These are phyloP conservation scores for Drosophila putrida DNA, from an alignment of 2,888 invertebrate genomes.

Conservation along the genomic window DNA sequence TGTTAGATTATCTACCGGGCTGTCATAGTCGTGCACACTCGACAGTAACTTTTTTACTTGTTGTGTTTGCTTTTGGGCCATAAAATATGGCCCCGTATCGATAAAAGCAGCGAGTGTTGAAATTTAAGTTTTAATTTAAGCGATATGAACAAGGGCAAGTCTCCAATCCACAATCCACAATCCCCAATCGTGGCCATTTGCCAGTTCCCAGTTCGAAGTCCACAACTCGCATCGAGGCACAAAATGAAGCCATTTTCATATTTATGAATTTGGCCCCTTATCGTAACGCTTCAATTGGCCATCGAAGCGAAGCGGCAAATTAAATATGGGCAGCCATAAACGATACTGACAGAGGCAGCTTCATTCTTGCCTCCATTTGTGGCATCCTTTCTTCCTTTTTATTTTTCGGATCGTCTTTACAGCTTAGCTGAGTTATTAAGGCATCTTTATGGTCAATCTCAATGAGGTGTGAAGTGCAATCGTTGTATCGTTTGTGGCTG, in stretches of 20 bases:
- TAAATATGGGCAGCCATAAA: constrained; percentile 81
- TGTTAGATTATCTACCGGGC: neutral
- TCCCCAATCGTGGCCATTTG: neutral
- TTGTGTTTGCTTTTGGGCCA: constrained; percentile 65
- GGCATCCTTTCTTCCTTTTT: constrained; percentile 11
- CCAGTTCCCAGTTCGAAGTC: neutral
- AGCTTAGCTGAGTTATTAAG: constrained; percentile 84
- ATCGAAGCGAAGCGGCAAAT: constrained; percentile 73
- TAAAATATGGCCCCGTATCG: constrained; percentile 73
- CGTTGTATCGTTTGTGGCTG: constrained; percentile 57
- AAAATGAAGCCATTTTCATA: constrained; percentile 82
- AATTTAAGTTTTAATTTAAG: constrained; percentile 80
- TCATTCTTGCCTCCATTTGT: constrained; percentile 12
- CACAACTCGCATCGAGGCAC: constrained; percentile 44
- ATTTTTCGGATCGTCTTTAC: constrained; percentile 41
- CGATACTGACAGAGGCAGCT: constrained; percentile 70
- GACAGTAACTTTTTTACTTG: neutral
- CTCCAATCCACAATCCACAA: constrained; percentile 16
- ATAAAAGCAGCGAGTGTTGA: constrained; percentile 67
- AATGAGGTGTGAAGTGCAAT: constrained; percentile 84
- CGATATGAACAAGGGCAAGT: constrained; percentile 67
- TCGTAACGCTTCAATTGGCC: constrained; percentile 80
- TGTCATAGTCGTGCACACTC: neutral
- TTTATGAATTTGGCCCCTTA: constrained; percentile 80
- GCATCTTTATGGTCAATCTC: constrained; percentile 84